Conservation (phyloP, 1,140 invertebrate genomes). For the Aphis gossypii region DNA sequence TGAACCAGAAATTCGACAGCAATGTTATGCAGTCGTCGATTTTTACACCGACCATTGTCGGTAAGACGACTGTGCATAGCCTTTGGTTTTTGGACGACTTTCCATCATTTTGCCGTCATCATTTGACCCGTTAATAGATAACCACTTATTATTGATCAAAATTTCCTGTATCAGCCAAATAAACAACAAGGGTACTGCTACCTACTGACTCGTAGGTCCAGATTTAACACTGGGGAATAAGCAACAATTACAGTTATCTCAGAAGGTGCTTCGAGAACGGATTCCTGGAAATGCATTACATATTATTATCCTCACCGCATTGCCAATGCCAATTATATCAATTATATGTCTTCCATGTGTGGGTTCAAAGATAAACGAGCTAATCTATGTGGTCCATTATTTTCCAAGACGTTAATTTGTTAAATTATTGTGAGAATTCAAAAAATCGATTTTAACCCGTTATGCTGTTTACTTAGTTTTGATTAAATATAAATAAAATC, state of each 20-base stretch:
- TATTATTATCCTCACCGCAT: no score
- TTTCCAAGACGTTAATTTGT: background rate
- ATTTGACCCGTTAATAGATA: background rate
- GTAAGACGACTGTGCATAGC: background rate
- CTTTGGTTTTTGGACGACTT: background rate
- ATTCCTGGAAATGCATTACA: background rate
- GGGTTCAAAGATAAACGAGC: background rate
- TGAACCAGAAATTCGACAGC: background rate
- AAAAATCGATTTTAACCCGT: background rate
- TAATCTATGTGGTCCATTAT: background rate
- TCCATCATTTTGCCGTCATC: background rate
- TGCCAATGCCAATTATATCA: background rate
- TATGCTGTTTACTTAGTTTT: background rate
- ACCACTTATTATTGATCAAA: no score
- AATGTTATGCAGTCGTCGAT: background rate
- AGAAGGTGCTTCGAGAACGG: background rate
- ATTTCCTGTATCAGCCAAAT: background rate
- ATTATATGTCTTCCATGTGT: background rate
- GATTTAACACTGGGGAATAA: no score
- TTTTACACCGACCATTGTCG: background rate
- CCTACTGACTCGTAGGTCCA: no score
- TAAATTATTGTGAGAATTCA: background rate
- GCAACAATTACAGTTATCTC: conserved; percentile 11
- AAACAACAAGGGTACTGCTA: background rate
- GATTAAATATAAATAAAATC: background rate